Conservation (phyloP, 30 jellyfish, hydroid and myxozoan genomes). For the Phacellophora camtschatica region DNA sequence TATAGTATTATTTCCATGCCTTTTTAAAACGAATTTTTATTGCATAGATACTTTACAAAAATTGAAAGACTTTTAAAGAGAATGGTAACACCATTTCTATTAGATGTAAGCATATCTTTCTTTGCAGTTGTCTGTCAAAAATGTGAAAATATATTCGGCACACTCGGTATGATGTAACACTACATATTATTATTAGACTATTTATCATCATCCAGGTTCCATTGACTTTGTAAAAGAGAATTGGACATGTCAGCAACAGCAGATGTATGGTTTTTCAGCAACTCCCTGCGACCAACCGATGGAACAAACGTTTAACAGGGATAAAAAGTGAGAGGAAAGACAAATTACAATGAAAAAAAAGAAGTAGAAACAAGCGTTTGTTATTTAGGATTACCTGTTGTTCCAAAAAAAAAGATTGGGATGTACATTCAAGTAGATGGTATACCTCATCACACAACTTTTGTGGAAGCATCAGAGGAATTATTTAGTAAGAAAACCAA, state of each 20-base stretch:
- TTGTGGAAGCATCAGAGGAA: neutral
- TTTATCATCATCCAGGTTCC: constrained; percentile 1
- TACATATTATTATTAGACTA: neutral
- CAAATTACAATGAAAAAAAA: neutral
- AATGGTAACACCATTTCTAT: neutral
- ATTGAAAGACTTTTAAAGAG: neutral
- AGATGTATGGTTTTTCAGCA: constrained; percentile 15
- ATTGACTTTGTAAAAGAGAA: neutral
- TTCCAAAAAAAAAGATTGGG: neutral
- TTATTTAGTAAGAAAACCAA: neutral
- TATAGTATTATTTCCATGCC: neutral
- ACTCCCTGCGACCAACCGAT: constrained; percentile 30
- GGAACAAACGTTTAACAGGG: constrained; percentile 20
- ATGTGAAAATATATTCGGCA: neutral
- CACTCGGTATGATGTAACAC: neutral
- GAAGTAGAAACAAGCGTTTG: neutral
- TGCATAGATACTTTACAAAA: too few species aligned
- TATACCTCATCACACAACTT: neutral
- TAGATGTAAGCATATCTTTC: neutral
- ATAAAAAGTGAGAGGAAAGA: neutral
- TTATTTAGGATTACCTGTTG: neutral
- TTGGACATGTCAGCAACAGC: constrained; percentile 37
- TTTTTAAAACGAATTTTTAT: too few species aligned
- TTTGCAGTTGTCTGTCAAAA: neutral
- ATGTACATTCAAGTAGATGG: neutral